phyloP scores from a whole-genome alignment of 2,888 invertebrate species.

The Anthophora plumipes region DNA sequence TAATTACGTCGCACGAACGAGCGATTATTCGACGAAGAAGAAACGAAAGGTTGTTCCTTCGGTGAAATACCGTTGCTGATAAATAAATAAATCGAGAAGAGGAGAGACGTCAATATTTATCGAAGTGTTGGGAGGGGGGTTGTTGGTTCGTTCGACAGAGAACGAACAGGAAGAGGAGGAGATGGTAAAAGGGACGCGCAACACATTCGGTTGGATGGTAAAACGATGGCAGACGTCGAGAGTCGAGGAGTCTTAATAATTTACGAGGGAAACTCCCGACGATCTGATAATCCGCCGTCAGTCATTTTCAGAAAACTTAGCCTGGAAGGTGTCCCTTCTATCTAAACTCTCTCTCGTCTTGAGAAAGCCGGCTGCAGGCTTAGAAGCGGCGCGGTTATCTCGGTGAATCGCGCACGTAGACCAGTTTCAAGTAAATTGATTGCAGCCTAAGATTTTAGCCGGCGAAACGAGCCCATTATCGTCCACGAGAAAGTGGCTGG shows the following conservation, averaged over 20 bases:
- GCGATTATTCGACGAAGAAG: neutral
- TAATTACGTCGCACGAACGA: slow-evolving; percentile 15
- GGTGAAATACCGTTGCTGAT: neutral
- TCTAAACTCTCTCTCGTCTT: slow-evolving; percentile 30
- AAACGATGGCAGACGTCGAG: slow-evolving; percentile 22
- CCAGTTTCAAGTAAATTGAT: slow-evolving; percentile 66
- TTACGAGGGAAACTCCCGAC: slow-evolving; percentile 54
- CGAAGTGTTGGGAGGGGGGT: neutral
- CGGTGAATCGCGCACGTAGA: slow-evolving; percentile 66
- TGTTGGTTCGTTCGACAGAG: too few species aligned
- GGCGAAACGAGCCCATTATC: slow-evolving; percentile 60
- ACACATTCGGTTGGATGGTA: neutral
- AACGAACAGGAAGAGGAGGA: neutral
- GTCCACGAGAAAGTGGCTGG: slow-evolving; percentile 57
- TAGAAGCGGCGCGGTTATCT: slow-evolving; percentile 58
- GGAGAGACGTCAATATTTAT: slow-evolving; percentile 29
- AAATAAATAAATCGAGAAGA: slow-evolving; percentile 6
- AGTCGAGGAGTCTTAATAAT: slow-evolving; percentile 51
- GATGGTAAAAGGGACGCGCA: neutral
- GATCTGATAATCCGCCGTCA: slow-evolving; percentile 68
- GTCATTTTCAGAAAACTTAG: slow-evolving; percentile 67
- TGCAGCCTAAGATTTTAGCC: slow-evolving; percentile 59
- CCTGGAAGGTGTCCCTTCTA: slow-evolving; percentile 53
- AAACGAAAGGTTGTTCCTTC: neutral
- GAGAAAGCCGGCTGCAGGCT: slow-evolving; percentile 20